These are phyloP conservation scores for Dione juno DNA, from an alignment of 2,888 invertebrate species.

Conservation along the genomic window DNA sequence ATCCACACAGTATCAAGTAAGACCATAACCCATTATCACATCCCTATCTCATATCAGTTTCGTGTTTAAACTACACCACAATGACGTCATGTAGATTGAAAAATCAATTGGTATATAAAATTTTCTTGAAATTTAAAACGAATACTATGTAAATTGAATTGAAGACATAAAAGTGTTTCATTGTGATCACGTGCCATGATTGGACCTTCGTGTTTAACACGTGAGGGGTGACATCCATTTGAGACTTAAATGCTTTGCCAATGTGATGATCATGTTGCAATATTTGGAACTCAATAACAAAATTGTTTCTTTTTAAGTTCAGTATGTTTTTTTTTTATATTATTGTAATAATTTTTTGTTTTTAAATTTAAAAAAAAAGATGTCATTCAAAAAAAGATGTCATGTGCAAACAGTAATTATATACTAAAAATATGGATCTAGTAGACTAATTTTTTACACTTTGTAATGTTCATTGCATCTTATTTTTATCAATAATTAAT, in stretches of 20 bases:
- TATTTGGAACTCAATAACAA: not conserved
- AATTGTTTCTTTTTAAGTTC: not conserved
- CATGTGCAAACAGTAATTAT: no score
- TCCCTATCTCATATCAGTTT: not conserved
- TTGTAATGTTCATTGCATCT: no score
- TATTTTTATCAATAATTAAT: no score
- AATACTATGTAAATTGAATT: conserved; percentile 6
- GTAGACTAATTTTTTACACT: no score
- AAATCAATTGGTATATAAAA: not conserved
- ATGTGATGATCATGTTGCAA: not conserved
- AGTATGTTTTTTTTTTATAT: not conserved
- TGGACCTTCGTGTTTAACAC: not conserved
- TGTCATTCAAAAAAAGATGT: no score
- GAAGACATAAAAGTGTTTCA: conserved; percentile 14
- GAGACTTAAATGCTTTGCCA: not conserved
- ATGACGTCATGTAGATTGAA: not conserved
- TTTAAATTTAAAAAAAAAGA: no score
- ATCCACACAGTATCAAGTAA: no score
- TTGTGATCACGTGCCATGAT: not conserved
- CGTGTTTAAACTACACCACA: not conserved
- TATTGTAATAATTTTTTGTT: no score
- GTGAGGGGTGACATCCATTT: conserved; percentile 10
- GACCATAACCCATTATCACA: no score
- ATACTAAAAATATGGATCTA: no score
- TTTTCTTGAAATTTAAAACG: conserved; percentile 2